These are phyloP conservation scores for Danionella dracula DNA, from an alignment of 2,797 vertebrate genomes.

Conservation along the genomic window DNA sequence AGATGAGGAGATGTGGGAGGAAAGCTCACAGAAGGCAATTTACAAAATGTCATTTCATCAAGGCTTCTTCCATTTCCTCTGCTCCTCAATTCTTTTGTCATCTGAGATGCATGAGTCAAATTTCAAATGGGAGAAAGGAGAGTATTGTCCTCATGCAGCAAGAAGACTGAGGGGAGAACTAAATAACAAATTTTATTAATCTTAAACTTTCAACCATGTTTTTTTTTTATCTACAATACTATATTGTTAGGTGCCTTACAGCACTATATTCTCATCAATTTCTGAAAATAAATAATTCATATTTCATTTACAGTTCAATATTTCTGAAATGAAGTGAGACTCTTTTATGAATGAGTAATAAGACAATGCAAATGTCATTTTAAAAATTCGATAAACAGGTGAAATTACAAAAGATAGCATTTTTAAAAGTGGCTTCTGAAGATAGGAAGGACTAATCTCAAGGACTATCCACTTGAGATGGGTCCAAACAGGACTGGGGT, in stretches of 20 bases:
- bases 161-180: not conserved
- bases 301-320: not conserved
- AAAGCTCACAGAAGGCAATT: constrained; percentile 24
- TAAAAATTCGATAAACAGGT: too few relatives aligned
- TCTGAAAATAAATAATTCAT: constrained; percentile 8
- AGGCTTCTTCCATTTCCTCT: constrained; percentile 17
- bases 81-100: constrained; percentile 15
- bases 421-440: too few relatives aligned
- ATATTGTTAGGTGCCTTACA: not conserved
- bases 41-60: constrained; percentile 26
- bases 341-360: too few relatives aligned
- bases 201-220: too few relatives aligned
- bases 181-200: too few relatives aligned
- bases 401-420: too few relatives aligned
- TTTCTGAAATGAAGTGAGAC: not conserved
- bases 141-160: constrained; percentile 3
- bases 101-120: constrained; percentile 6
- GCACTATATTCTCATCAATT: not conserved
- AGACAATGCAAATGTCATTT: too few relatives aligned
- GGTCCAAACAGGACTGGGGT: too few relatives aligned
- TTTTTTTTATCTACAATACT: not conserved
- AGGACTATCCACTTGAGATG: too few relatives aligned
- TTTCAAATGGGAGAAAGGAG: constrained; percentile 22
- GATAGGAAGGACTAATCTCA: too few relatives aligned
- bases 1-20: constrained; percentile 18